These are phyloP conservation scores for Kudoa iwatai DNA, from an alignment of 30 jellyfish, hydroid and myxozoan species.

Conservation along the genomic window DNA sequence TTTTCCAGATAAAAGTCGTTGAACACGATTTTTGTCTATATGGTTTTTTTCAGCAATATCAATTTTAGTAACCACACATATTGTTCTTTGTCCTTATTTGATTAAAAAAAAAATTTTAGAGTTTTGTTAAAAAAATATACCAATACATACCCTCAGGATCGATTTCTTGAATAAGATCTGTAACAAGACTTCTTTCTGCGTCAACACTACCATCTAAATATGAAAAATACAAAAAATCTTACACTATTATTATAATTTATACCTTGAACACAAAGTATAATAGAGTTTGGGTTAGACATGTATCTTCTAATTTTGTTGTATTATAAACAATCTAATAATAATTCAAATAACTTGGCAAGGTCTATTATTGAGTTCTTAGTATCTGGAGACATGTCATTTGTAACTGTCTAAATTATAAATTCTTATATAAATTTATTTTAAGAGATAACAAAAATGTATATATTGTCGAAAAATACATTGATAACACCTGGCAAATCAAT, in stretches of 20 bases:
- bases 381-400: conserved; percentile 43
- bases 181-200: conserved; percentile 67
- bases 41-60: conserved; percentile 55
- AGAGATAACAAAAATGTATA: neutral
- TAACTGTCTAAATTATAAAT: conserved; percentile 15
- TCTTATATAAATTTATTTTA: neutral
- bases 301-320: conserved; percentile 45
- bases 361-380: conserved; percentile 22
- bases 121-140: neutral
- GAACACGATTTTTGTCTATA: conserved; percentile 1
- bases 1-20: conserved; percentile 24
- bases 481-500: conserved; percentile 80
- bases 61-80: conserved; percentile 39
- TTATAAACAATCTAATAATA: neutral
- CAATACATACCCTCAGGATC: conserved; percentile 39
- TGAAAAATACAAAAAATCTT: neutral
- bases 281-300: conserved; percentile 93
- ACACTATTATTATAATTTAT: neutral
- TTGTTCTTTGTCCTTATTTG: conserved; percentile 44
- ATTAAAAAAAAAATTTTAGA: neutral
- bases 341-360: conserved; percentile 9
- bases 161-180: conserved; percentile 47
- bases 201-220: conserved; percentile 54
- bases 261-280: conserved; percentile 62
- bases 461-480: conserved; percentile 7